These are phyloP conservation scores for Xylophagus ater DNA, from an alignment of 2,888 invertebrate genomes.

Conservation along the genomic window DNA sequence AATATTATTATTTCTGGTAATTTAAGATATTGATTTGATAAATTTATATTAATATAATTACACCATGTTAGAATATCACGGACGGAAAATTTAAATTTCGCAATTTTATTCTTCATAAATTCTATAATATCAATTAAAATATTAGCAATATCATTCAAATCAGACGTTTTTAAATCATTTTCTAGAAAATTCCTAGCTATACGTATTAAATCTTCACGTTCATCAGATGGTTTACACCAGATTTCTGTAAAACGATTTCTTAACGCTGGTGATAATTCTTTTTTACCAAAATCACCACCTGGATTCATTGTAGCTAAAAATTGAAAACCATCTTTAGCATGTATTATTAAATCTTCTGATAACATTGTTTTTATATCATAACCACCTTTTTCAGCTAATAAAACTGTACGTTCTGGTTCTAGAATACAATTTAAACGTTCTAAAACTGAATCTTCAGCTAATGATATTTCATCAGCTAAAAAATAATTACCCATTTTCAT, in stretches of 20 bases:
- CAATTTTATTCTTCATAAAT: conserved; percentile 65
- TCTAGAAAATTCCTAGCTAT: conserved; percentile 74
- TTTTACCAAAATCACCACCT: conserved; percentile 98
- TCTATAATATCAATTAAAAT: conserved; percentile 70
- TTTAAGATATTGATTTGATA: conserved; percentile 28
- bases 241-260: conserved; percentile 98
- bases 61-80: conserved; percentile 91
- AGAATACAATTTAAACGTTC: conserved; percentile 94
- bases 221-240: conserved; percentile 79
- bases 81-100: conserved; percentile 73
- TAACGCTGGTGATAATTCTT: conserved; percentile 94
- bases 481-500: conserved; percentile 84
- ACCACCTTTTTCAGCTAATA: conserved; percentile 83
- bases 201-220: conserved; percentile 58
- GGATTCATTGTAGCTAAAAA: conserved; percentile 99
- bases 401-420: conserved; percentile 81
- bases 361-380: conserved; percentile 42
- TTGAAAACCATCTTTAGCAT: conserved; percentile 67
- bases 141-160: conserved; percentile 45
- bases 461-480: conserved; percentile 95
- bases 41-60: conserved; percentile 57
- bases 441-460: conserved; percentile 96
- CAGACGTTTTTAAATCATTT: conserved; percentile 41
- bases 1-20: conserved; percentile 64
- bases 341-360: conserved; percentile 45